Evolutionary conservation across 2,113 vertebrate species (phyloP).

Genomic region (Caloenas nicobarica): DNA sequence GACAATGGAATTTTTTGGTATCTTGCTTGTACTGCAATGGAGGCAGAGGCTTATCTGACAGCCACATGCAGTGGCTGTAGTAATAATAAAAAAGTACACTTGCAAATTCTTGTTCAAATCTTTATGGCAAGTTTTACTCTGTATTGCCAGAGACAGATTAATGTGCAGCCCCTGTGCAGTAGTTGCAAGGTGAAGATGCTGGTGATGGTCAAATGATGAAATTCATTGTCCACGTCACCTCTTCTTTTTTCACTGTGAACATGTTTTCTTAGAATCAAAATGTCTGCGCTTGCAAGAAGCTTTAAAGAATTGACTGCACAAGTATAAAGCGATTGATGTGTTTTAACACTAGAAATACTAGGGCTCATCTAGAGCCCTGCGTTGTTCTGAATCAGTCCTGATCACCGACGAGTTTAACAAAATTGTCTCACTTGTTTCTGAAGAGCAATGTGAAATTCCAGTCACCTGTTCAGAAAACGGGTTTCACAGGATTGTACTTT

Average conservation of each 20-base stretch:
- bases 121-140: not conserved
- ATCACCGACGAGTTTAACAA: not conserved
- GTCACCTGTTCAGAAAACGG: not conserved
- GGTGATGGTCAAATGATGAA: not conserved
- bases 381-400: not conserved
- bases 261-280: not conserved
- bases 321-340: not conserved
- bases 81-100: not conserved
- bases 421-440: not conserved
- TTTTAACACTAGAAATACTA: not conserved
- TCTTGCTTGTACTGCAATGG: not conserved
- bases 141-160: not conserved
- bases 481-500: not conserved
- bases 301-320: not conserved
- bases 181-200: not conserved
- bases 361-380: not conserved
- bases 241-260: not conserved
- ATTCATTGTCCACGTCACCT: not conserved
- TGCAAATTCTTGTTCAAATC: not conserved
- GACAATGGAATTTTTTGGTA: not conserved
- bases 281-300: not conserved
- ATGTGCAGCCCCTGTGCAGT: not conserved
- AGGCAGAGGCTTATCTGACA: not conserved
- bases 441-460: not conserved
- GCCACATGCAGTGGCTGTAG: not conserved